Conservation (phyloP, 2,888 invertebrate species). For the Cheilosia impressa region DNA sequence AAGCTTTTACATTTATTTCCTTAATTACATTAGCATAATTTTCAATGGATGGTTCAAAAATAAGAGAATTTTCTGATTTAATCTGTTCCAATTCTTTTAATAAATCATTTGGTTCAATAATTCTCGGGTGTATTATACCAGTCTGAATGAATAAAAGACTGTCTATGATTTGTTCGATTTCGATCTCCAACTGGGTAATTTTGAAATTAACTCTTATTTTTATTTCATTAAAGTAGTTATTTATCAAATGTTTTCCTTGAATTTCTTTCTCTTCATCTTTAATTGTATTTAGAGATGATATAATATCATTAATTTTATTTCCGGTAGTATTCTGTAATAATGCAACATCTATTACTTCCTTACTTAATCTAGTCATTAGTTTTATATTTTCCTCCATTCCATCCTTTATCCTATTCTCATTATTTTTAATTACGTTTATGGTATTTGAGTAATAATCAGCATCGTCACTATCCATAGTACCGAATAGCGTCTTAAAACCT, state of each 20-base stretch:
- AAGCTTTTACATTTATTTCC: neutral
- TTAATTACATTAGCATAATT: constrained; percentile 22
- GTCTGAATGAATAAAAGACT: constrained; percentile 16
- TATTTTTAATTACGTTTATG: constrained; percentile 16
- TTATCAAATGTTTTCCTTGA: neutral
- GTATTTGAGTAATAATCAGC: constrained; percentile 25
- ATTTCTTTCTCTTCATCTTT: constrained; percentile 11
- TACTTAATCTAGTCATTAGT: constrained; percentile 21
- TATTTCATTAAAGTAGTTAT: constrained; percentile 20
- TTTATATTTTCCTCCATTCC: constrained; percentile 45
- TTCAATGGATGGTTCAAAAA: constrained; percentile 12
- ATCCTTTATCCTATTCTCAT: constrained; percentile 44
- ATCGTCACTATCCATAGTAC: constrained; percentile 44
- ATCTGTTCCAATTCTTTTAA: neutral
- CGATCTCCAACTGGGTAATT: constrained; percentile 15
- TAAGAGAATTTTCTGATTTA: constrained; percentile 7
- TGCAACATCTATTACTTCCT: constrained; percentile 13
- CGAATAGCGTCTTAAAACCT: constrained; percentile 39
- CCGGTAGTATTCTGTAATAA: neutral
- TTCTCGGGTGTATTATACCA: constrained; percentile 20
- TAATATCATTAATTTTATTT: constrained; percentile 20
- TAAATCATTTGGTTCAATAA: constrained; percentile 1
- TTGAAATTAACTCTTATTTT: constrained; percentile 2
- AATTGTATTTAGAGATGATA: neutral
- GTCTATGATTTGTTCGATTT: constrained; percentile 17